A percentile compares a stretch with the other conserved stretches of the same genome.
These are phyloP conservation scores for Lepidurus arcticus DNA, from an alignment of 1,140 invertebrate genomes.

Conservation along the genomic window DNA sequence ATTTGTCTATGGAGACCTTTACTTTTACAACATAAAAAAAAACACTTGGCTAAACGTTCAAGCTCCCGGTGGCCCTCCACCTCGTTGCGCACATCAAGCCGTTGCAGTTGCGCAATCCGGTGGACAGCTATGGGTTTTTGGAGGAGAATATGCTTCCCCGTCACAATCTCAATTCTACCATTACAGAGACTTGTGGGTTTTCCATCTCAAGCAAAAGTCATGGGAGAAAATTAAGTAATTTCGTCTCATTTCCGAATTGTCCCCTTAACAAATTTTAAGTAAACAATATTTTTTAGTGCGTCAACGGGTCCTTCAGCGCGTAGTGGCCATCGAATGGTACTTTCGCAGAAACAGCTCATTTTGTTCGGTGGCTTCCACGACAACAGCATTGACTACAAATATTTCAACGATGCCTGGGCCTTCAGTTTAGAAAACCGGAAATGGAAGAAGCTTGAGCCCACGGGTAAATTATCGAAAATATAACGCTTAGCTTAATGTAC, in stretches of 20 bases:
- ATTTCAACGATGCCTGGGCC: constrained; percentile 79
- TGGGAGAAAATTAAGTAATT: constrained; percentile 77
- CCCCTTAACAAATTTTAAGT: not conserved
- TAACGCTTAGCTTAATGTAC: not conserved
- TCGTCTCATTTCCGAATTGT: not conserved
- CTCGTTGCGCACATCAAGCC: constrained; percentile 80
- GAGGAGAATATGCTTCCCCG: constrained; percentile 85
- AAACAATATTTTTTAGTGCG: constrained; percentile 46
- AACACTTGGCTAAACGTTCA: constrained; percentile 74
- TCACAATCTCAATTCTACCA: constrained; percentile 89
- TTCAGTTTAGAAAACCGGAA: constrained; percentile 74
- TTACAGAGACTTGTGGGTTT: constrained; percentile 87
- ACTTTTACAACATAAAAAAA: constrained; percentile 73
- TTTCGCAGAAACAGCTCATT: constrained; percentile 68
- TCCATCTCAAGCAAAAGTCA: constrained; percentile 65
- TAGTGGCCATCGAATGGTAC: constrained; percentile 84
- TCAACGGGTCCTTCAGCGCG: constrained; percentile 71
- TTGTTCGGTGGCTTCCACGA: constrained; percentile 91
- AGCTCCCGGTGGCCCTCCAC: constrained; percentile 72
- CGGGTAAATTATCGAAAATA: constrained; percentile 46
- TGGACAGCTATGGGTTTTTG: constrained; percentile 73
- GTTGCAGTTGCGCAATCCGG: constrained; percentile 65
- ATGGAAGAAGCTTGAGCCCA: constrained; percentile 69
- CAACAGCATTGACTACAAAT: constrained; percentile 77
- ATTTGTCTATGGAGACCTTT: constrained; percentile 74